Percentiles rank a stretch among this genome's conserved stretches.
phyloP scores from a whole-genome alignment of 2,888 invertebrate species.

The Meteorus cinctellus region DNA sequence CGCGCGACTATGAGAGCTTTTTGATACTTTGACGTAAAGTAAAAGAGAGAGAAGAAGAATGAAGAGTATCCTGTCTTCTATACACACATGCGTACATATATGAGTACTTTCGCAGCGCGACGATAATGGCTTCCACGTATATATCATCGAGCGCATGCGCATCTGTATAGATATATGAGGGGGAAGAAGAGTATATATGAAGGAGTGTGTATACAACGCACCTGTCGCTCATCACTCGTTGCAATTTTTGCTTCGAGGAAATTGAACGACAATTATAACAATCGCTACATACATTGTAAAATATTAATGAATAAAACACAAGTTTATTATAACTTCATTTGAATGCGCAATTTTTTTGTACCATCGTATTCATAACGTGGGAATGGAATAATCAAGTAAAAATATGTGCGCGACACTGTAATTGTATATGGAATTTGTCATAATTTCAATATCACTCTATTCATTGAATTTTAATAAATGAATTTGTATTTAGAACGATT shows the following conservation, averaged over 20 bases:
- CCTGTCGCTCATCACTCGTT: constrained; percentile 5
- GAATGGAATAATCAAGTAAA: no score
- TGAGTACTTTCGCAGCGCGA: constrained; percentile 8
- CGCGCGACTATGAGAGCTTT: constrained; percentile 5
- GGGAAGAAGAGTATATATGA: neutral
- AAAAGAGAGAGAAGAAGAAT: neutral
- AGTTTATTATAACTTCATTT: no score
- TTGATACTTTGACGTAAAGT: neutral
- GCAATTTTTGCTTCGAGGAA: neutral
- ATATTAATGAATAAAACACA: no score
- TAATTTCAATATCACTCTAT: no score
- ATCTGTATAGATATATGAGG: constrained; percentile 8
- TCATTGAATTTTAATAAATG: neutral
- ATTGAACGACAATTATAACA: constrained; percentile 4
- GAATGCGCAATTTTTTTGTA: no score
- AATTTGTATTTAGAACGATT: neutral
- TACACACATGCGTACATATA: neutral
- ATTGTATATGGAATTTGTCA: no score
- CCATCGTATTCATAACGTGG: no score
- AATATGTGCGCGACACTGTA: no score
- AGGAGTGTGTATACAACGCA: neutral
- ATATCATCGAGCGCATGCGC: constrained; percentile 9
- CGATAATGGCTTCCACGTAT: constrained; percentile 32
- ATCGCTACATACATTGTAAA: neutral
- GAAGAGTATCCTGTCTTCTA: neutral